Evolutionary conservation across 2,888 invertebrate genomes (phyloP).

Genomic region (Tineola bisselliella): DNA sequence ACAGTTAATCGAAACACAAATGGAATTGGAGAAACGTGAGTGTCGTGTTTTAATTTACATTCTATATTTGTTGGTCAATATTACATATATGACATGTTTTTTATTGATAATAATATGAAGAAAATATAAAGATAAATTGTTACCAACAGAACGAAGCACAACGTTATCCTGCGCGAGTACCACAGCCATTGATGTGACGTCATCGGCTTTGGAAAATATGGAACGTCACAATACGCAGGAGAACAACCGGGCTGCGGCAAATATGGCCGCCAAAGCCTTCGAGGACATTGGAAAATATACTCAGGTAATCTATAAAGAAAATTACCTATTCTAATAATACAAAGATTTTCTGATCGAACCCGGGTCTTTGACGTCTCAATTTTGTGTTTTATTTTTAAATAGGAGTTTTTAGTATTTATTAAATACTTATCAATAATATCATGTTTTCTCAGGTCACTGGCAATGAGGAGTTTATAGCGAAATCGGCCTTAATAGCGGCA

Average conservation of each 20-base stretch:
- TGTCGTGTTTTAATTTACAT: constrained; percentile 17
- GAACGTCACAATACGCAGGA: background rate
- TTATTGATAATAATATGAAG: too few species aligned
- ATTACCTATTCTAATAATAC: background rate
- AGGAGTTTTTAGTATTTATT: too few species aligned
- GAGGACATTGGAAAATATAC: background rate
- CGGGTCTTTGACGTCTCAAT: too few species aligned
- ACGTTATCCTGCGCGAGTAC: background rate
- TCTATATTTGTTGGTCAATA: background rate
- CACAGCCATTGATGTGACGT: background rate
- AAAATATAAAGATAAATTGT: background rate
- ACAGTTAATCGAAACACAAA: constrained; percentile 48
- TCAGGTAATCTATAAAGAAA: background rate
- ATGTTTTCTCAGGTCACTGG: constrained; percentile 32
- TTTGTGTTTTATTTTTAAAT: too few species aligned
- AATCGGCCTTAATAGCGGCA: constrained; percentile 39
- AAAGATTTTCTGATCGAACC: too few species aligned
- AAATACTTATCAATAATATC: too few species aligned
- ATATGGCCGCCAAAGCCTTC: background rate
- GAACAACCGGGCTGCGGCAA: background rate
- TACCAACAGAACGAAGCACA: background rate
- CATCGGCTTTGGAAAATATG: background rate
- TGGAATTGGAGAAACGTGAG: constrained; percentile 49
- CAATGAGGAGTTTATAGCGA: constrained; percentile 43
- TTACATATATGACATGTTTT: background rate